These are phyloP conservation scores for Sterrhoptilus dennistouni DNA, from an alignment of 2,113 vertebrate genomes.

Conservation along the genomic window DNA sequence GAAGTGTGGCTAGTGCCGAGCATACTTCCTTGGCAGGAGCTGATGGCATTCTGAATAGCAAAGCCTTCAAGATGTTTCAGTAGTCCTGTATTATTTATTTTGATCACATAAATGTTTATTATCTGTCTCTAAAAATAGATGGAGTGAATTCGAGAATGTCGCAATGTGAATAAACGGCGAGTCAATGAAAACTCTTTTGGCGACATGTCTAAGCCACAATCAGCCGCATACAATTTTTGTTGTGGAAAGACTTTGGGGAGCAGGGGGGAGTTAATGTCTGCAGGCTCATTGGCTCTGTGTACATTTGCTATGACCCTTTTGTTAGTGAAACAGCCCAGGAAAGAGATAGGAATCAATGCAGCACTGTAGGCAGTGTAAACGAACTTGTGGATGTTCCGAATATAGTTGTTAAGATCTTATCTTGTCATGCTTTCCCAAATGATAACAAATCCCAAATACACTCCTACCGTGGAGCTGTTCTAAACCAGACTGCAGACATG, in stretches of 20 bases:
- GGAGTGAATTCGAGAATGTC: not conserved
- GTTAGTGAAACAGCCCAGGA: not conserved
- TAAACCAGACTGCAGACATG: not conserved
- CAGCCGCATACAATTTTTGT: not conserved
- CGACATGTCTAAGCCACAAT: not conserved
- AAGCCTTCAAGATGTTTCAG: conserved; percentile 14
- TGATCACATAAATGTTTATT: conserved; percentile 34
- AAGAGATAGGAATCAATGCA: not conserved
- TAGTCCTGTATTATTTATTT: conserved; percentile 43
- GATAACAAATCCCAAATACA: not conserved
- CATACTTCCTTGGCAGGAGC: not conserved
- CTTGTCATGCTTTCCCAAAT: not conserved
- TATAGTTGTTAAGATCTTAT: not conserved
- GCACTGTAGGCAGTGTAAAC: not conserved
- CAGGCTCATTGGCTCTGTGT: not conserved
- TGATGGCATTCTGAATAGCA: not conserved
- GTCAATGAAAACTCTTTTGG: not conserved
- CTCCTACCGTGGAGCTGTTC: not conserved
- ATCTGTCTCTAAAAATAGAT: conserved; percentile 6
- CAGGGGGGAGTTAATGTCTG: not conserved
- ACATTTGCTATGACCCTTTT: not conserved
- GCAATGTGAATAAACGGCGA: not conserved
- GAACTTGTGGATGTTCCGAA: not conserved
- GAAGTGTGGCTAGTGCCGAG: not conserved
- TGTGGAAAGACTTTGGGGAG: not conserved